These are phyloP conservation scores for Schizopygopsis malacanthus DNA, from an alignment of 2,797 vertebrate species.

Conservation along the genomic window DNA sequence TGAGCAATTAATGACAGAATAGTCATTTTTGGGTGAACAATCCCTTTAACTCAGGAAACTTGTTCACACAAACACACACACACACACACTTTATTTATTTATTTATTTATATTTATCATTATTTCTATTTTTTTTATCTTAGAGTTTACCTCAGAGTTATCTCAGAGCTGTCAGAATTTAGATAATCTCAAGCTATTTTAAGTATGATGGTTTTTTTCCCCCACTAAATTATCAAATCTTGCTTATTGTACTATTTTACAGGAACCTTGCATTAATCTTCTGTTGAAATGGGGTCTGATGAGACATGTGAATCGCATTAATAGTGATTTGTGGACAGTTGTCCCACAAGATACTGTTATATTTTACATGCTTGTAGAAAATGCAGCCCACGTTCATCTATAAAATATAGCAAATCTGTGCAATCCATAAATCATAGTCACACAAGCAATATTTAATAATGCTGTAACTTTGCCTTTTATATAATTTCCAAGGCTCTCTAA, in stretches of 20 bases:
- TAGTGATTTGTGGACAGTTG: conserved; percentile 43
- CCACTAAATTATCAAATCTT: neutral
- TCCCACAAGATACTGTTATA: conserved; percentile 25
- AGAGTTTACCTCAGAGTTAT: too few species aligned
- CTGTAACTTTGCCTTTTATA: conserved; percentile 51
- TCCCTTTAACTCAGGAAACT: too few species aligned
- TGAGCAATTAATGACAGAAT: too few species aligned
- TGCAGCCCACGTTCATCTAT: conserved; percentile 62
- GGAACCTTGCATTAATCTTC: conserved; percentile 21
- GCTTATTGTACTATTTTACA: conserved; percentile 26
- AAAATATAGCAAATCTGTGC: conserved; percentile 54
- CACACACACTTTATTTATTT: too few species aligned
- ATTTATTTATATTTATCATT: too few species aligned
- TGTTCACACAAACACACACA: too few species aligned
- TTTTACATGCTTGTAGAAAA: conserved; percentile 56
- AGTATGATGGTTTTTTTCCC: neutral
- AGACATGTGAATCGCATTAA: conserved; percentile 20
- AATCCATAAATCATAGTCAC: conserved; percentile 56
- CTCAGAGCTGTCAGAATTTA: neutral
- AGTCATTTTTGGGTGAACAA: too few species aligned
- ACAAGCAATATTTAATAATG: conserved; percentile 39
- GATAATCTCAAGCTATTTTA: neutral
- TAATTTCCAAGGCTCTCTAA: conserved; percentile 2
- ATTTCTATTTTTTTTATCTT: too few species aligned
- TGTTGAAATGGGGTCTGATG: neutral